phyloP scores from a whole-genome alignment of 2,113 vertebrate species.

The Carassius carassius region DNA sequence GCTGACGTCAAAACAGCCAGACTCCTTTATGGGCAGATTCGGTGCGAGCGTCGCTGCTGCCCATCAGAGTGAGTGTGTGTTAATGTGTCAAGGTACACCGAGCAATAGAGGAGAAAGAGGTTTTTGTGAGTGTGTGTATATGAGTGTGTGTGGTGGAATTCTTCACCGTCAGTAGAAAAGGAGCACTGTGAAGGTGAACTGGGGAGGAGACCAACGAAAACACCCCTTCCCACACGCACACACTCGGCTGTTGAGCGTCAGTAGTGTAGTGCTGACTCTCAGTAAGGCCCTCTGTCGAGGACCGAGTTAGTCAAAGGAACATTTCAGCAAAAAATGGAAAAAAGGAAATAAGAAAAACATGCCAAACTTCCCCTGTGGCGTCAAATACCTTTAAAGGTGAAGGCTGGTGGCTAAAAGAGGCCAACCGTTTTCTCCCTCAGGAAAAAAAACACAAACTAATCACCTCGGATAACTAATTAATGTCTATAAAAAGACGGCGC shows the following conservation, averaged over 20 bases:
- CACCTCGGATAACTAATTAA: slow-evolving; percentile 17
- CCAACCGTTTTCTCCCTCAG: slow-evolving; percentile 24
- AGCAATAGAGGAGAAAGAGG: slow-evolving; percentile 42
- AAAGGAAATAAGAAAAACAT: slow-evolving; percentile 52
- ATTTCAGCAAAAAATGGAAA: slow-evolving; percentile 54
- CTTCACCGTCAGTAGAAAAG: slow-evolving; percentile 54
- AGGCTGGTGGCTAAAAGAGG: slow-evolving; percentile 35
- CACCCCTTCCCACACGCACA: slow-evolving; percentile 48
- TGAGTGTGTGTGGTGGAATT: slow-evolving; percentile 56
- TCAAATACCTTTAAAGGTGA: slow-evolving; percentile 56
- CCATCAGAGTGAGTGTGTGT: slow-evolving; percentile 23
- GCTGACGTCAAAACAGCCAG: neutral
- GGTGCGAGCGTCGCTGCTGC: neutral
- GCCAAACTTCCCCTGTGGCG: slow-evolving; percentile 58
- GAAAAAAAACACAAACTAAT: slow-evolving; percentile 45
- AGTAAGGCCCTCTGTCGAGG: slow-evolving; percentile 49
- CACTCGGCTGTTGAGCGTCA: slow-evolving; percentile 30
- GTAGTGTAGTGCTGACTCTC: slow-evolving; percentile 45
- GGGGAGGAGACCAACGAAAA: slow-evolving; percentile 60
- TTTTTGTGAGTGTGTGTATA: slow-evolving; percentile 45
- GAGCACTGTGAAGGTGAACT: slow-evolving; percentile 58
- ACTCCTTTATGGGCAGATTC: slow-evolving; percentile 18
- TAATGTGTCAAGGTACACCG: slow-evolving; percentile 31
- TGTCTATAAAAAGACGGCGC: slow-evolving; percentile 1
- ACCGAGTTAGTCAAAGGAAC: slow-evolving; percentile 53